Evolutionary conservation across 2,113 vertebrate genomes (phyloP), one percentile per base, ranked within the genome.

Genomic region (Panurus biarmicus): DNA sequence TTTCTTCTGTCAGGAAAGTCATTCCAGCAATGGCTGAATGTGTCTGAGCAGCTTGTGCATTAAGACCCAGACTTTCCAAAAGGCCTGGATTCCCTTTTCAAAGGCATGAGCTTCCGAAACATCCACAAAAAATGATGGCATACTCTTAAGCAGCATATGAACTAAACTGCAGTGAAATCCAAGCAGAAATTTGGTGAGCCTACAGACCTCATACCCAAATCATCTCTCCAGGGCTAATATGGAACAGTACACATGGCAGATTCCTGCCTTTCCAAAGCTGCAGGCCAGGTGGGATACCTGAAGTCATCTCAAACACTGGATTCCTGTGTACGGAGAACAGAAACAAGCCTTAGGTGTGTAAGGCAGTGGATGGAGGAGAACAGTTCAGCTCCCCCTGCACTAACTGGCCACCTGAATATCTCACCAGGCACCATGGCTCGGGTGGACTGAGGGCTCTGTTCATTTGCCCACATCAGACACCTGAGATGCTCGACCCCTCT

Each of bases 361-460:
- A 28, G 14, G 35, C 47, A 71, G 31, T 10, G 25, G 31, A 44
- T 15, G 8, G 7, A 51, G 38, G 26, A 88, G 36, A 22, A 24
- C 5, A 56, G n/a, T 6, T 62, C 69, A 45, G 19, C 31, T 48
- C 3, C 7, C 21, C 6, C 12, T 44, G 33, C 1, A 1, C 33
- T 6, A 16, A 4, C 0, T 77, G 54, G 12, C 1, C 60, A 28
- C 20, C 4, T n/a, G 35, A 81, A 22, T 11, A 42, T 23, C 35
- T 65, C 2, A 0, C 8, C 35, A 65, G 26, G 13, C 25, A 77
- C 40, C 29, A 14, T 4, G 6, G 22, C 21, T 45, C 22, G 10
- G 21, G 21, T 58, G 51, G n/a, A 6, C 17, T 5, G 5, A 62
- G 38, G 25, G 14, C 19, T 67, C 44, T 61, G 14, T 18, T 57